A percentile compares a stretch with the other conserved stretches of the same genome.
These are phyloP conservation scores for Drosophila macrothrix DNA, from an alignment of 2,888 invertebrate species.

Conservation along the genomic window DNA sequence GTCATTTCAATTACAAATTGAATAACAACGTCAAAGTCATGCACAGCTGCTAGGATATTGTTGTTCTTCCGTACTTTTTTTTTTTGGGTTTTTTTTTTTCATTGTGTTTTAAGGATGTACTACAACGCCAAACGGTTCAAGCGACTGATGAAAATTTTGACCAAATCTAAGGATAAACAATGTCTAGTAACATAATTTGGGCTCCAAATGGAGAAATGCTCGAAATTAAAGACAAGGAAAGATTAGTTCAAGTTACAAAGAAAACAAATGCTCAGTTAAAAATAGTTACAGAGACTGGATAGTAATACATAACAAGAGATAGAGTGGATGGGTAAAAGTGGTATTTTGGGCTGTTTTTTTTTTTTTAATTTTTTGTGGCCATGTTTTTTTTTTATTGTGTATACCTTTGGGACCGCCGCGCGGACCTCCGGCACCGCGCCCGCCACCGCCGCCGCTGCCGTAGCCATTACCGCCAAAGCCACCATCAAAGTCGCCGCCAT, in stretches of 20 bases:
- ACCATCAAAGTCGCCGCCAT: constrained; percentile 86
- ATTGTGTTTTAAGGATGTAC: constrained; percentile 33
- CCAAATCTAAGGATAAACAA: constrained; percentile 70
- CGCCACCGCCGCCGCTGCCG: constrained; percentile 90
- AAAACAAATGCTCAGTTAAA: constrained; percentile 33
- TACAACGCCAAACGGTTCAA: constrained; percentile 65
- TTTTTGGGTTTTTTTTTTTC: background rate
- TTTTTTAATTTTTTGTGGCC: constrained; percentile 20
- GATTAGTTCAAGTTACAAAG: constrained; percentile 39
- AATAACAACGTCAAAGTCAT: constrained; percentile 19
- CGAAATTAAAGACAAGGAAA: constrained; percentile 45
- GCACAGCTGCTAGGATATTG: constrained; percentile 46
- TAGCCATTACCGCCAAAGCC: constrained; percentile 95
- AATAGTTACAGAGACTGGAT: constrained; percentile 27
- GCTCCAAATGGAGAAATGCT: constrained; percentile 46
- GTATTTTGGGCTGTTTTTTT: background rate
- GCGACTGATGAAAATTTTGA: constrained; percentile 73
- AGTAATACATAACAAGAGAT: constrained; percentile 25
- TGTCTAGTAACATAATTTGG: constrained; percentile 51
- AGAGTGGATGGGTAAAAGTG: constrained; percentile 24
- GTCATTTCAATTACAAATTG: constrained; percentile 8
- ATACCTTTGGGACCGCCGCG: constrained; percentile 95
- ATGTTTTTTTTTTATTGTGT: constrained; percentile 20
- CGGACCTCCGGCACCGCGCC: constrained; percentile 91
- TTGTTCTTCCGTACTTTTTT: constrained; percentile 11